Evolutionary conservation across 2,113 vertebrate species (phyloP).

Genomic region (Percina caprodes): DNA sequence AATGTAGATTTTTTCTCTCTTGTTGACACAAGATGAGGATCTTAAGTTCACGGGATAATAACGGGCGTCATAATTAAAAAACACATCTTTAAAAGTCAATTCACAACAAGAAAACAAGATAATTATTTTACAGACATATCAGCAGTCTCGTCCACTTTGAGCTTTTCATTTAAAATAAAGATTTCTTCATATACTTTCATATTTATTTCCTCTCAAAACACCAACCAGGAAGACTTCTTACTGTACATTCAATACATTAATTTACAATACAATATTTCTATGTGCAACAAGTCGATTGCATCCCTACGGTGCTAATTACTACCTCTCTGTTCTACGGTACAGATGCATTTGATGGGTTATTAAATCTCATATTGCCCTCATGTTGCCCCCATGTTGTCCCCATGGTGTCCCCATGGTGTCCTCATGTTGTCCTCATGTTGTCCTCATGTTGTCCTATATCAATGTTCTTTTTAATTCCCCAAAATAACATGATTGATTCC

Average conservation of each 20-base stretch:
- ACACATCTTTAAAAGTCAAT: not conserved
- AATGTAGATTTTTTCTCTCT: not conserved
- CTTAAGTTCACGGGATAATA: not conserved
- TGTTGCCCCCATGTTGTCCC: too few species aligned
- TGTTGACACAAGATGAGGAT: not conserved
- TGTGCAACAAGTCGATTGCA: not conserved
- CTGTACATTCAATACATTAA: conserved; percentile 70
- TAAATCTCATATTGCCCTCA: too few species aligned
- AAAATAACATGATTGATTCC: too few species aligned
- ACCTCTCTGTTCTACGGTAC: conserved; percentile 26
- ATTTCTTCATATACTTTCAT: not conserved
- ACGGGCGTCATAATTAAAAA: not conserved
- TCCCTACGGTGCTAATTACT: conserved; percentile 25
- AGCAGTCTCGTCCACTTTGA: not conserved
- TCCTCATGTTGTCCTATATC: too few species aligned
- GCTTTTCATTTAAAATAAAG: not conserved
- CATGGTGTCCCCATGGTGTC: too few species aligned
- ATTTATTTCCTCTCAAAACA: conserved; percentile 23
- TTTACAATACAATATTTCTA: conserved; percentile 52
- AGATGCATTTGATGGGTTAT: conserved; percentile 27
- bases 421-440: too few species aligned
- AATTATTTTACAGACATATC: not conserved
- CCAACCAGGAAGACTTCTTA: conserved; percentile 63
- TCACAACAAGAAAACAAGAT: not conserved
- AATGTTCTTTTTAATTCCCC: too few species aligned